Base-by-base conservation (phyloP, 2,797 vertebrate species). In the Protosalanx chinensis region DNA sequence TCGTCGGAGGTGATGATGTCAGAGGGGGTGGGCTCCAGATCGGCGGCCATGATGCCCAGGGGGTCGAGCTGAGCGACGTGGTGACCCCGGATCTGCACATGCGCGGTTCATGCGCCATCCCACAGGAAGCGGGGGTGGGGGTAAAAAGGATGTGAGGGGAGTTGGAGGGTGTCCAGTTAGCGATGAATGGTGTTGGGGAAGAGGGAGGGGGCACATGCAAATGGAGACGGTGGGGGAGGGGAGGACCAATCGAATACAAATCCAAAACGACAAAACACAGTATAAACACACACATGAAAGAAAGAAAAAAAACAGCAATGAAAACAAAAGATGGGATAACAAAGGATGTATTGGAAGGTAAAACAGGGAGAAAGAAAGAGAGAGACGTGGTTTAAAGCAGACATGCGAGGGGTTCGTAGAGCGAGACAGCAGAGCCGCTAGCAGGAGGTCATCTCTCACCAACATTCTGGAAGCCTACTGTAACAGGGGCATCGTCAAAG, bases 11-110 rank as follows among this genome's bases (percentile, higher is more conserved):
- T 93, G 91, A 95, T 90, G 89, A 95, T 93, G 86, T 95, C 93
- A 32, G 93, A 91, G 83, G 94, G 93, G 79, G 95, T 89, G 84
- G 91, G 93, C 80, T 94, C 92, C 88, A 94, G 89, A 92, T 96
- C 93, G 69, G 93, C 93, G 88, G 94, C 93, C 93, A 93, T 94
- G 92, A 98, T 98, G 84, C 94, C 95, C 88, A 98, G 93, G 30
- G 96, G 96, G 88, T 98, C 96, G 91, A 98, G 91, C 79, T 94
- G 93, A 86, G 94, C 92, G 90, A 94, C 90, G 81, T 95, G 93
- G 81, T 94, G 94, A 89, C 94, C 92, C 82, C 92, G 92, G 84
- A 95, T 94, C 94, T 82, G n/a, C n/a, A n/a, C n/a, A n/a, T n/a
- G n/a, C n/a, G n/a, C n/a, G n/a, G 70, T 64, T 79, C 8, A 8